A percentile compares a stretch with the other conserved stretches of the same genome.
phyloP scores from a whole-genome alignment of 2,113 vertebrate species.

The Mormoops blainvillei region DNA sequence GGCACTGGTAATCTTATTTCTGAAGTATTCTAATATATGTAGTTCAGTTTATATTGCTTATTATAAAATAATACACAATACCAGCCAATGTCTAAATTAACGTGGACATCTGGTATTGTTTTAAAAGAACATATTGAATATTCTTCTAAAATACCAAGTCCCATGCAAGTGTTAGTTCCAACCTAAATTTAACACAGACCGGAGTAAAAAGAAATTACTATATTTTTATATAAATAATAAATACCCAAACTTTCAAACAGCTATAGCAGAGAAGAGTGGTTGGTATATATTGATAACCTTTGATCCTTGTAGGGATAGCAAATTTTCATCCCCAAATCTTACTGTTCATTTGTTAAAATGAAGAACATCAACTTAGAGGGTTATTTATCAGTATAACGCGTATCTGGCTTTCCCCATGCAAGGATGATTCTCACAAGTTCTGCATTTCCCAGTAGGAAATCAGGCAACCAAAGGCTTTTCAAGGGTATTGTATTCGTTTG shows the following conservation, averaged over 20 bases:
- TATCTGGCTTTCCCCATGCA: not conserved
- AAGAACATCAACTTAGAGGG: not conserved
- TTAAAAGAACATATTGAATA: constrained; percentile 30
- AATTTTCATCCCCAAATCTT: not conserved
- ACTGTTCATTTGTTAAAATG: not conserved
- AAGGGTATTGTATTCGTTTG: not conserved
- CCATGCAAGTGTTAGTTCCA: constrained; percentile 40
- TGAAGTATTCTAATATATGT: constrained; percentile 21
- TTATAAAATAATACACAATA: constrained; percentile 27
- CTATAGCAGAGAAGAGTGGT: not conserved
- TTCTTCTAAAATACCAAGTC: constrained; percentile 51
- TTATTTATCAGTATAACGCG: not conserved
- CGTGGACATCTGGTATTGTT: constrained; percentile 51
- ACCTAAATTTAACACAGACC: constrained; percentile 53
- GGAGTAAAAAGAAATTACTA: not conserved
- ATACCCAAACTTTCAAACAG: not conserved
- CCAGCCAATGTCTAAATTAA: constrained; percentile 26
- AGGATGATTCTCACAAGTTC: not conserved
- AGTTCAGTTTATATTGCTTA: not conserved
- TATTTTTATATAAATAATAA: constrained; percentile 25
- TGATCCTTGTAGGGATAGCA: not conserved
- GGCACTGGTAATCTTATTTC: constrained; percentile 18
- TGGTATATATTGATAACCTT: not conserved
- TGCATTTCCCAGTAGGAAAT: not conserved
- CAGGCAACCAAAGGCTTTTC: not conserved